These are phyloP conservation scores for Hiodon alosoides DNA, from an alignment of 2,113 vertebrate species.

Conservation along the genomic window DNA sequence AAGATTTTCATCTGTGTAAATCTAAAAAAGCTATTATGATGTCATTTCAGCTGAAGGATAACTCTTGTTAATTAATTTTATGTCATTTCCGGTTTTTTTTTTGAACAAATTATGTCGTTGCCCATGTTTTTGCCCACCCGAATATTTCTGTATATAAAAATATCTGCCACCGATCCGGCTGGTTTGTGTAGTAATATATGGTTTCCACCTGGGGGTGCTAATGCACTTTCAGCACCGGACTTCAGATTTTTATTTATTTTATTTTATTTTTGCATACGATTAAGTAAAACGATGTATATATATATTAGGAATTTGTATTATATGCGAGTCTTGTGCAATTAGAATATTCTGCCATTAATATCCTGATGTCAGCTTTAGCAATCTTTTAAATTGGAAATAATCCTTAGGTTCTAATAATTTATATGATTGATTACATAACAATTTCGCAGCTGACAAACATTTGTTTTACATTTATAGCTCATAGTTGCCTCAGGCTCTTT, in stretches of 20 bases:
- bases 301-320: slow-evolving; percentile 41
- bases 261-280: too few relatives aligned
- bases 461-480: slow-evolving; percentile 62
- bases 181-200: neutral
- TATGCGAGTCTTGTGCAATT: slow-evolving; percentile 38
- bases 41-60: too few relatives aligned
- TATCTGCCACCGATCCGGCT: neutral
- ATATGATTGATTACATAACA: slow-evolving; percentile 56
- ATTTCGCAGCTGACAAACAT: slow-evolving; percentile 60
- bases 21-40: too few relatives aligned
- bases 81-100: too few relatives aligned
- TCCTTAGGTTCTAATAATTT: slow-evolving; percentile 49
- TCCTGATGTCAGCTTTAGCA: slow-evolving; percentile 58
- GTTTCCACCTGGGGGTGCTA: slow-evolving; percentile 56
- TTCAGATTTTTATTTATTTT: slow-evolving; percentile 10
- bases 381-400: slow-evolving; percentile 53
- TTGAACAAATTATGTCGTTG: too few relatives aligned
- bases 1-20: neutral
- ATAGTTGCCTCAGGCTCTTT: slow-evolving; percentile 45
- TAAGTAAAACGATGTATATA: slow-evolving; percentile 10
- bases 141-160: neutral
- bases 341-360: slow-evolving; percentile 59
- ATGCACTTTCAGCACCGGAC: slow-evolving; percentile 41
- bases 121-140: neutral
- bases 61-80: too few relatives aligned